Base-by-base conservation (phyloP, 2,888 invertebrate genomes). In the Autographa pulchrina region DNA sequence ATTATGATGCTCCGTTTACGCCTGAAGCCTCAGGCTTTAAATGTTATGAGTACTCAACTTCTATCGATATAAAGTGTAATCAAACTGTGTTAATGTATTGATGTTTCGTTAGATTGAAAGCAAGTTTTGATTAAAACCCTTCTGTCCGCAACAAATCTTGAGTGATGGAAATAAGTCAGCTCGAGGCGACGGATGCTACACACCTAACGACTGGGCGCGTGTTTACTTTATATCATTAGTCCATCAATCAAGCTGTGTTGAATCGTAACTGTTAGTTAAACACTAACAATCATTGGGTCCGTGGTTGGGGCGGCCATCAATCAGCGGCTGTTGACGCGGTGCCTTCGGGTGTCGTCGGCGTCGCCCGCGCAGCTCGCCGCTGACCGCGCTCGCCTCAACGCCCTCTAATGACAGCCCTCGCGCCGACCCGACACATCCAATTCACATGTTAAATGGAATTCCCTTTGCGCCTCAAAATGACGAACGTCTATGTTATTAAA, bases 361-460 rank as follows among this genome's bases (percentile, higher is more conserved):
- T 56, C 77, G 66, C 62, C 67, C 69, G 81, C 77, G 74, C 72
- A 9, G 13, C 20, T 5, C 75, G 77, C 80, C 76, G 79, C 85
- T 72, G 77, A 62, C 72, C 77, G 79, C 79, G 80, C 65, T 63
- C 69, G 68, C 76, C 66, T 70, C 82, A 79, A 86, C 90, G 91
- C 91, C 91, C 86, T 85, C 81, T 92, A 92, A 92, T 93, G 91
- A 92, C 90, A 91, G 92, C 88, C 86, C 90, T 91, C 90, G 88
- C 92, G 85, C 92, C 90, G 88, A 90, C 87, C 90, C 90, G 92
- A 92, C 94, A 92, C 92, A 90, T 92, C 93, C 95, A 95, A 95
- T 96, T 95, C 95, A 96, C 96, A 95, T 94, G 93, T 95, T 94
- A 95, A 95, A 95, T 94, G 94, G 92, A 93, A 93, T 92, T 92